phyloP scores from a whole-genome alignment of 2,797 vertebrate species.

The Chrysocyon brachyurus region DNA sequence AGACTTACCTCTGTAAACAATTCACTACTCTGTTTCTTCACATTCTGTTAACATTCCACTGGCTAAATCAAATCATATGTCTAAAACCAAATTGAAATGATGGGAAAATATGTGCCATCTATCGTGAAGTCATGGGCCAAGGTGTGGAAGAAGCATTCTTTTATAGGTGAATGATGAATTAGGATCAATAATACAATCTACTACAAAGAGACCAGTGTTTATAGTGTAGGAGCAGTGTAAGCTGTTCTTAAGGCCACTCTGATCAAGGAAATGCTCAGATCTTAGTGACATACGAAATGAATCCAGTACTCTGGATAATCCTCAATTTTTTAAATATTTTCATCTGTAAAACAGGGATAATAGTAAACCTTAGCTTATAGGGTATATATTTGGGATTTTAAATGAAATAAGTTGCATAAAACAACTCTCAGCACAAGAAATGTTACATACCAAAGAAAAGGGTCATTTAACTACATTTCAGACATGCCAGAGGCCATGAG shows the following conservation, averaged over 20 bases:
- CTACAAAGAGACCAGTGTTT: neutral
- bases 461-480: neutral
- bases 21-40: neutral
- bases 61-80: neutral
- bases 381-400: constrained; percentile 12
- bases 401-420: neutral
- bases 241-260: neutral
- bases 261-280: neutral
- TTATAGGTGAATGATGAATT: neutral
- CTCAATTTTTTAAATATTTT: neutral
- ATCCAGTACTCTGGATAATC: neutral
- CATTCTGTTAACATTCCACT: neutral
- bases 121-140: neutral
- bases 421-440: neutral
- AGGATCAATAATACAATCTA: neutral
- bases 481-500: neutral
- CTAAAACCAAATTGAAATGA: neutral
- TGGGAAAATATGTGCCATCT: neutral
- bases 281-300: neutral
- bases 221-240: neutral
- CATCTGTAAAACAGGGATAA: neutral
- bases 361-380: neutral
- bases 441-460: neutral
- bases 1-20: neutral
- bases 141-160: neutral